A percentile compares a stretch with the other conserved stretches of the same genome.
Conservation (phyloP, 2,888 invertebrate genomes). For the Conus canariensis region DNA sequence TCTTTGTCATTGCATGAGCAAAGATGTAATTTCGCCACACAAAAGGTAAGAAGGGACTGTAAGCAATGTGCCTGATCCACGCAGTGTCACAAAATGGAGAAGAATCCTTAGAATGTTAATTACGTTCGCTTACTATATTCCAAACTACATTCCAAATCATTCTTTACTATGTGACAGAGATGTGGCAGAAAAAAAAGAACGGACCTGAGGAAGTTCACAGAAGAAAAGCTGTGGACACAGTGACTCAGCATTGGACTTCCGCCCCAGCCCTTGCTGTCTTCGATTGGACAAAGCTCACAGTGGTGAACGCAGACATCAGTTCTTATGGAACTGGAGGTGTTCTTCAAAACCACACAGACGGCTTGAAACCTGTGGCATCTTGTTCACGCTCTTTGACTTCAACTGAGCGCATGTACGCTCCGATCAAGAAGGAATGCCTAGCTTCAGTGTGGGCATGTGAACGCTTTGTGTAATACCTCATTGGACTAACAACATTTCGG, state of each 20-base stretch:
- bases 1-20: not conserved
- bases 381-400: too few species aligned
- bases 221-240: not conserved
- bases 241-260: not conserved
- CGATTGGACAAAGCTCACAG: not conserved
- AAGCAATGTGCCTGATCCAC: not conserved
- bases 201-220: not conserved
- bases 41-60: not conserved
- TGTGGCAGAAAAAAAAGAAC: not conserved
- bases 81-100: not conserved
- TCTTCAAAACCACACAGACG: too few species aligned
- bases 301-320: not conserved
- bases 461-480: not conserved
- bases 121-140: not conserved
- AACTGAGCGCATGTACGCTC: not conserved
- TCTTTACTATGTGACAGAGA: not conserved
- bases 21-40: not conserved
- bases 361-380: too few species aligned
- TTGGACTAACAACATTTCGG: not conserved
- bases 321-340: not conserved
- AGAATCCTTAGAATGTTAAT: not conserved
- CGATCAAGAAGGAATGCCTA: not conserved
- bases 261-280: not conserved
- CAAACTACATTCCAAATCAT: not conserved
- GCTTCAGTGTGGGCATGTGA: constrained; percentile 11